phyloP scores from a whole-genome alignment of 2,113 vertebrate genomes.

The Narcine bancroftii region DNA sequence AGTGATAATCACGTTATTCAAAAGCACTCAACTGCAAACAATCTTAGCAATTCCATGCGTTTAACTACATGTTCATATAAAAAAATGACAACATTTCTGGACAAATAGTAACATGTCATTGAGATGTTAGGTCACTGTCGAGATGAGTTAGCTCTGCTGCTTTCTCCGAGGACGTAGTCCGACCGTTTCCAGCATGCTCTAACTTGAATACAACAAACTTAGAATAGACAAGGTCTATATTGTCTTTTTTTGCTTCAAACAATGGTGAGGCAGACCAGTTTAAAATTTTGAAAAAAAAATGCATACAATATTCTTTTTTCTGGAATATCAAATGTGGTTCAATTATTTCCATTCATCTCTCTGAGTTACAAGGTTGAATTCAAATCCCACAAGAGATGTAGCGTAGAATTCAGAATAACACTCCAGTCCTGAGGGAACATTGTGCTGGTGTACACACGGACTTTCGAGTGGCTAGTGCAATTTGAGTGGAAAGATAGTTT shows the following conservation, averaged over 20 bases:
- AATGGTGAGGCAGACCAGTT: not conserved
- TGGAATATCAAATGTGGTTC: not conserved
- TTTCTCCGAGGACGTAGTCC: not conserved
- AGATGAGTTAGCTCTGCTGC: not conserved
- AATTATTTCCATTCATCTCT: not conserved
- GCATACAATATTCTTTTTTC: not conserved
- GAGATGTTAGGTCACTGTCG: not conserved
- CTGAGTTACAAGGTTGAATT: not conserved
- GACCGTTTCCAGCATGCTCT: not conserved
- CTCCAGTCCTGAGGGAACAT: not conserved
- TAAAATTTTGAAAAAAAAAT: not conserved
- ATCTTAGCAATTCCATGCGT: not conserved
- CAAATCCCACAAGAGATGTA: not conserved
- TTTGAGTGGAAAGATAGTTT: not conserved
- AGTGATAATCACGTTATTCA: not conserved
- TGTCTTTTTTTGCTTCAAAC: not conserved
- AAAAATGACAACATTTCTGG: not conserved
- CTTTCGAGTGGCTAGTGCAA: not conserved
- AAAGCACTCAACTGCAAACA: not conserved
- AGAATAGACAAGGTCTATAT: not conserved
- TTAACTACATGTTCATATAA: not conserved
- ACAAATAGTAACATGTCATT: not conserved
- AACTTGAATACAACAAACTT: not conserved
- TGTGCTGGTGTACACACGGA: not conserved
- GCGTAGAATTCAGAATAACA: not conserved